Evolutionary conservation across 2,113 vertebrate species (phyloP).

Genomic region (Machaerirhynchus nigripectus): DNA sequence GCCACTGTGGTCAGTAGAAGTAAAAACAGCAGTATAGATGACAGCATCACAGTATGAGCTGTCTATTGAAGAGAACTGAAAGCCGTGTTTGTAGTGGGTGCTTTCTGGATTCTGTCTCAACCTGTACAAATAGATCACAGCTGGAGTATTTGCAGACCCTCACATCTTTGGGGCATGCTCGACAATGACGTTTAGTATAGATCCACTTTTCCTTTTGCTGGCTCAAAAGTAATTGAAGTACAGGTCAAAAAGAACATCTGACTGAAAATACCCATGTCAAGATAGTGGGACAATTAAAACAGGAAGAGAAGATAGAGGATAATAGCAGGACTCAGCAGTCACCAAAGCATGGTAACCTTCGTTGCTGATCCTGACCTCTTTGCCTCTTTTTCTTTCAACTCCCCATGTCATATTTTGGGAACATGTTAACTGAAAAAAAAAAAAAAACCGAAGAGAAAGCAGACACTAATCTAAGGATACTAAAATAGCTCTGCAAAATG

Average conservation of each 20-base stretch:
- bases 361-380: not conserved
- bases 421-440: not conserved
- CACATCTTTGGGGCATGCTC: not conserved
- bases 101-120: not conserved
- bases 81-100: not conserved
- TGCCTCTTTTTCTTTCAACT: not conserved
- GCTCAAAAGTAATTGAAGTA: not conserved
- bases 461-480: not conserved
- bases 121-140: constrained; percentile 13
- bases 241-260: constrained; percentile 32
- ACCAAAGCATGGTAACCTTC: not conserved
- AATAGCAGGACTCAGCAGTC: not conserved
- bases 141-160: constrained; percentile 15
- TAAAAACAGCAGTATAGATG: not conserved
- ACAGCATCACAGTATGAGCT: not conserved
- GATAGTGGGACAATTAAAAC: constrained; percentile 7
- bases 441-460: not conserved
- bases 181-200: not conserved
- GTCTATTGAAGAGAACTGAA: not conserved
- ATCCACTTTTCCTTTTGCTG: not conserved
- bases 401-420: not conserved
- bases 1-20: not conserved
- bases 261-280: not conserved
- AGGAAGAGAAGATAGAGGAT: not conserved
- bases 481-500: not conserved